A percentile compares a stretch with the other conserved stretches of the same genome.
Evolutionary conservation across 2,113 vertebrate genomes (phyloP).

Genomic region (Pontoporia blainvillei): DNA sequence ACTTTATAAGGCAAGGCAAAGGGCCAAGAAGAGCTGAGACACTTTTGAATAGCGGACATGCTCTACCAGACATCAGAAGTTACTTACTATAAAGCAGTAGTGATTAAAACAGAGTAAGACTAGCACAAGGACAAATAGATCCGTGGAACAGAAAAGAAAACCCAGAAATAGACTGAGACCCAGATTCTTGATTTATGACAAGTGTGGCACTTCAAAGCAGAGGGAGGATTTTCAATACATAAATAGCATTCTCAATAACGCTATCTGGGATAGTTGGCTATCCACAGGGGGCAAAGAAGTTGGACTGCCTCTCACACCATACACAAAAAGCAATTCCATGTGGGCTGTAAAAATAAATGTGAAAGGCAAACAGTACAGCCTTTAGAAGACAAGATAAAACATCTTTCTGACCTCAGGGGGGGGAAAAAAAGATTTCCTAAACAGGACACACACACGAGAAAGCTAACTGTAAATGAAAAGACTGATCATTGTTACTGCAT

Average conservation of each 20-base stretch:
- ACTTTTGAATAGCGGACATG: not conserved
- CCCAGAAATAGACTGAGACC: slow-evolving; percentile 24
- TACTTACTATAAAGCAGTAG: not conserved
- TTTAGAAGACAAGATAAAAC: not conserved
- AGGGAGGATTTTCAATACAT: not conserved
- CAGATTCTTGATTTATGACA: slow-evolving; percentile 28
- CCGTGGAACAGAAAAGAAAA: not conserved
- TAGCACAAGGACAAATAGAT: not conserved
- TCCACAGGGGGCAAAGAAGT: not conserved
- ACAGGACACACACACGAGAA: not conserved
- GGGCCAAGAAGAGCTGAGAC: not conserved
- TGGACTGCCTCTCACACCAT: not conserved
- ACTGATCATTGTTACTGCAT: not conserved
- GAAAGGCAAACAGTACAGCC: slow-evolving; percentile 8
- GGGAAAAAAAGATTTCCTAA: not conserved
- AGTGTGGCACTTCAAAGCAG: not conserved
- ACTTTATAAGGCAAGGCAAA: slow-evolving; percentile 12
- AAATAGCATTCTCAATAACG: not conserved
- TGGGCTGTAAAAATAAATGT: slow-evolving; percentile 14
- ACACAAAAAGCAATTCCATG: slow-evolving; percentile 18
- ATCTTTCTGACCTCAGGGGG: not conserved
- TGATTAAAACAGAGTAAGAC: slow-evolving; percentile 3
- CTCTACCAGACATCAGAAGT: slow-evolving; percentile 6
- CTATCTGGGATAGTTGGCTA: not conserved
- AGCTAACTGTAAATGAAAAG: not conserved